These are phyloP conservation scores for Alviniconcha marisindica DNA, from an alignment of 1,140 invertebrate species.

Conservation along the genomic window DNA sequence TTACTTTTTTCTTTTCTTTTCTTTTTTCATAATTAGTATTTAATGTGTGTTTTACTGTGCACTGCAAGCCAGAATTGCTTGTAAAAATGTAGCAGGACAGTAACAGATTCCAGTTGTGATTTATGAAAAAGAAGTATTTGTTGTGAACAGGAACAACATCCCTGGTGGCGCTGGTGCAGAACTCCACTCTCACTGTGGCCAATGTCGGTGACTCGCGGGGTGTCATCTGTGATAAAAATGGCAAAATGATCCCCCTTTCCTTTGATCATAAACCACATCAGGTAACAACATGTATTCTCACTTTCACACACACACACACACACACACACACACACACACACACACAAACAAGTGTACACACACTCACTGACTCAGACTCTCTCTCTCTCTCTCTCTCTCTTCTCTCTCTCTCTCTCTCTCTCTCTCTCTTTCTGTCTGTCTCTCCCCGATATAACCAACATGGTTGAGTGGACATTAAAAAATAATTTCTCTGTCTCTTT, in stretches of 20 bases:
- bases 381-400: not conserved
- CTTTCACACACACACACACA: too few species aligned
- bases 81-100: too few species aligned
- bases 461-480: too few species aligned
- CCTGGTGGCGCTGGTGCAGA: slow-evolving; percentile 90
- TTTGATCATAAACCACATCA: slow-evolving; percentile 98
- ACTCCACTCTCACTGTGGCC: slow-evolving; percentile 88
- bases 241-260: slow-evolving; percentile 92
- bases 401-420: slow-evolving; percentile 1
- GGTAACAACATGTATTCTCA: too few species aligned
- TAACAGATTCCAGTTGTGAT: too few species aligned
- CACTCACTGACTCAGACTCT: too few species aligned
- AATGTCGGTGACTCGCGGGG: slow-evolving; percentile 98
- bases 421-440: not conserved
- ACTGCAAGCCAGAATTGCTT: too few species aligned
- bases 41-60: slow-evolving; percentile 7
- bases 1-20: too few species aligned
- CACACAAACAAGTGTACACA: too few species aligned
- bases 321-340: too few species aligned
- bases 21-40: too few species aligned
- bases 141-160: slow-evolving; percentile 88
- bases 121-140: slow-evolving; percentile 17
- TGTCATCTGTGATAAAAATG: slow-evolving; percentile 93
- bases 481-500: too few species aligned
- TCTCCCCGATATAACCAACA: not conserved